Evolutionary conservation across 1,140 invertebrate species (phyloP).

Genomic region (Babylonia areolata): DNA sequence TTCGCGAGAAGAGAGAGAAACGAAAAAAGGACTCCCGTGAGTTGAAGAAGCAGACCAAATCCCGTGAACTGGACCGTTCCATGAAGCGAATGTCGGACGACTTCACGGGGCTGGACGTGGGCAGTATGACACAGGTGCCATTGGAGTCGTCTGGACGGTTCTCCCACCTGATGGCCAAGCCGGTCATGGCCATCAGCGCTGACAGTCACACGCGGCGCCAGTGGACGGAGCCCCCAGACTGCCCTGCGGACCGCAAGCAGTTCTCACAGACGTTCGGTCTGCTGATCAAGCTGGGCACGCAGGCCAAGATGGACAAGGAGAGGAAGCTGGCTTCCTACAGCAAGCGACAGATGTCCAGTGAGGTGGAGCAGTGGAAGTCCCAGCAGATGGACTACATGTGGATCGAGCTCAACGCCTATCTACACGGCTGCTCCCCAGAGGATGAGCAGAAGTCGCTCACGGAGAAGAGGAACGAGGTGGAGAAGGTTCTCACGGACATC

Average conservation of each 20-base stretch:
- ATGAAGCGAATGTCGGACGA: slow-evolving; percentile 63
- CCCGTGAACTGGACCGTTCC: slow-evolving; percentile 57
- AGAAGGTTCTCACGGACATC: slow-evolving; percentile 84
- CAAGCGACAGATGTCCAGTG: slow-evolving; percentile 83
- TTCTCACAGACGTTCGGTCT: slow-evolving; percentile 84
- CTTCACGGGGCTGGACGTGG: slow-evolving; percentile 42
- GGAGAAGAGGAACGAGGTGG: slow-evolving; percentile 83
- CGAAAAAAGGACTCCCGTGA: slow-evolving; percentile 53
- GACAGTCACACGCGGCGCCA: slow-evolving; percentile 50
- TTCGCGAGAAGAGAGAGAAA: slow-evolving; percentile 57
- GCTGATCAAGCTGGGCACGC: slow-evolving; percentile 84
- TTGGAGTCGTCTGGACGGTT: slow-evolving; percentile 35
- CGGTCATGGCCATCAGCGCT: slow-evolving; percentile 46
- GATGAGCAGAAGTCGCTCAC: slow-evolving; percentile 88
- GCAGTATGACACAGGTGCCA: slow-evolving; percentile 11
- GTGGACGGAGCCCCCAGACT: slow-evolving; percentile 64
- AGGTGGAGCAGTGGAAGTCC: slow-evolving; percentile 91
- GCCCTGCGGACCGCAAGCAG: slow-evolving; percentile 77
- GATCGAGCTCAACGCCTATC: slow-evolving; percentile 84
- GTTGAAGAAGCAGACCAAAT: slow-evolving; percentile 60
- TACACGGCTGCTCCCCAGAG: slow-evolving; percentile 74
- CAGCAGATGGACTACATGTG: slow-evolving; percentile 92
- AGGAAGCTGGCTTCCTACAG: slow-evolving; percentile 55
- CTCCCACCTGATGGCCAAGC: slow-evolving; percentile 28
- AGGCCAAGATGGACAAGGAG: slow-evolving; percentile 77